Evolutionary conservation across 2,888 invertebrate genomes (phyloP).

Genomic region (Isotomurus palustris): DNA sequence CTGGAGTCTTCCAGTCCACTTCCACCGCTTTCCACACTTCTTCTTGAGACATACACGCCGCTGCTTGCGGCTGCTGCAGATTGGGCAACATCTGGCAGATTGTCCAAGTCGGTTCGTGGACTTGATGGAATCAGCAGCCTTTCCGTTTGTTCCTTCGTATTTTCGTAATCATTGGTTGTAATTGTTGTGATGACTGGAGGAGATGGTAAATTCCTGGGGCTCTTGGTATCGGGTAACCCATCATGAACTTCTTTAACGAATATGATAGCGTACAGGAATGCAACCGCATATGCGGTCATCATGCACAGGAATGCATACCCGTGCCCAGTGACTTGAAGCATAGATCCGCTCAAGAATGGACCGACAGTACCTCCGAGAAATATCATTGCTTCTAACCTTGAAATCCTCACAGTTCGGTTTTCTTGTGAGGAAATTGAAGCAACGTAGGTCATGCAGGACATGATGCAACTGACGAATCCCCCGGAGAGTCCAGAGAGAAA

Average conservation of each 20-base stretch:
- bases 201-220: too few species aligned
- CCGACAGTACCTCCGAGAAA: constrained; percentile 51
- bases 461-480: constrained; percentile 51
- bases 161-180: not conserved
- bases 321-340: constrained; percentile 49
- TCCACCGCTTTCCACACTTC: not conserved
- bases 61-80: not conserved
- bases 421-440: constrained; percentile 49
- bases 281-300: constrained; percentile 47
- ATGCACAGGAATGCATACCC: constrained; percentile 50
- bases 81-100: not conserved
- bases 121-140: not conserved
- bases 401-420: constrained; percentile 50
- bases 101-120: not conserved
- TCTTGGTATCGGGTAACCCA: not conserved
- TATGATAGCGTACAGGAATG: constrained; percentile 49
- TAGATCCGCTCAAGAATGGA: constrained; percentile 50
- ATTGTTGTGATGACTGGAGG: not conserved
- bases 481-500: constrained; percentile 51
- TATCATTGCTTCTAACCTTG: constrained; percentile 52
- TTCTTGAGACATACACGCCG: not conserved
- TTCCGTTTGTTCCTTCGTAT: not conserved
- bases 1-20: constrained; percentile 12
- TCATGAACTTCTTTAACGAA: constrained; percentile 44
- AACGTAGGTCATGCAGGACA: constrained; percentile 50